phyloP scores from a whole-genome alignment of 1,140 invertebrate genomes.

The Cydia strobilella region DNA sequence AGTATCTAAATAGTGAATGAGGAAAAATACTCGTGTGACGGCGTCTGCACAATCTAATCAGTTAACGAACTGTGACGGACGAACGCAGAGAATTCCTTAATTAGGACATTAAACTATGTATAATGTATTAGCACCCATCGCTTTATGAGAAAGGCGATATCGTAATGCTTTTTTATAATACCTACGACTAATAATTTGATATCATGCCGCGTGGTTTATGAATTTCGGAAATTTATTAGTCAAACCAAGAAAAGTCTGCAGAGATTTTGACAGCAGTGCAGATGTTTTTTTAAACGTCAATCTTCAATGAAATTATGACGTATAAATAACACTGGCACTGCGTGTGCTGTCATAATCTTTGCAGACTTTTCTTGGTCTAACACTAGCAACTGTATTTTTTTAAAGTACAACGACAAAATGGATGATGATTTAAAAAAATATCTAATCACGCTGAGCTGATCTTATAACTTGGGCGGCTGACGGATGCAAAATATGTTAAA shows the following conservation, averaged over 20 bases:
- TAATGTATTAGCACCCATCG: slow-evolving; percentile 30
- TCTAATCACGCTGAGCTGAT: no score
- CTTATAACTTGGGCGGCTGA: no score
- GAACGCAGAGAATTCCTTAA: slow-evolving; percentile 50
- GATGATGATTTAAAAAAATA: no score
- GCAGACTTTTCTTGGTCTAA: no score
- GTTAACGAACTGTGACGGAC: slow-evolving; percentile 54
- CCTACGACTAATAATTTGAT: neutral
- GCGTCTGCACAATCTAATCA: slow-evolving; percentile 48
- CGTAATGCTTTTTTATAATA: slow-evolving; percentile 1
- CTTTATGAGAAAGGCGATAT: slow-evolving; percentile 28
- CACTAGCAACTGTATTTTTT: neutral
- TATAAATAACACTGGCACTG: no score
- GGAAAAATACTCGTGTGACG: slow-evolving; percentile 31
- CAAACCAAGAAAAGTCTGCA: no score
- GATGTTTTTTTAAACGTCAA: no score
- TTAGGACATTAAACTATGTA: slow-evolving; percentile 49
- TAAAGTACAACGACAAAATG: no score
- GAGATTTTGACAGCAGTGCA: no score
- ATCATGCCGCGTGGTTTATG: neutral
- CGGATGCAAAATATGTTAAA: no score
- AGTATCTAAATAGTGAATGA: slow-evolving; percentile 19
- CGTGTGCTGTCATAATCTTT: no score
- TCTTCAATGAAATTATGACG: no score
- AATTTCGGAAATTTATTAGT: neutral